These are phyloP conservation scores for Arenicola marina DNA, from an alignment of 2,888 invertebrate genomes.

Conservation along the genomic window DNA sequence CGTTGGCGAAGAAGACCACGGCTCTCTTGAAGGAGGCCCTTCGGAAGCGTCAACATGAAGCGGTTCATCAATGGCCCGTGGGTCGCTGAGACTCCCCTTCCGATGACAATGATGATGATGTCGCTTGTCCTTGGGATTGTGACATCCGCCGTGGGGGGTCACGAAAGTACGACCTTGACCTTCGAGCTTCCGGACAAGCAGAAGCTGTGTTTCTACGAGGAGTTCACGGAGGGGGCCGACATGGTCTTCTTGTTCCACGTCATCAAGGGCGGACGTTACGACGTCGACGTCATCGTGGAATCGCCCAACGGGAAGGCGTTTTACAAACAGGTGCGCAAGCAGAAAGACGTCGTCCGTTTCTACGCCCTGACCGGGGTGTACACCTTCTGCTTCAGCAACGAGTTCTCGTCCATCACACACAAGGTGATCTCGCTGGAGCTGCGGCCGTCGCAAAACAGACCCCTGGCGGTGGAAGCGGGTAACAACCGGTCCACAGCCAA, in stretches of 20 bases:
- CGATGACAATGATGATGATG: too few relatives aligned
- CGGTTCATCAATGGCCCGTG: too few relatives aligned
- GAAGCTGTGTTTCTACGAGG: constrained; percentile 45
- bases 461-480: constrained; percentile 44
- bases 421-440: constrained; percentile 50
- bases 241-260: constrained; percentile 48
- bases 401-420: constrained; percentile 50
- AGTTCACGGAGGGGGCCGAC: constrained; percentile 34
- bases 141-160: too few relatives aligned
- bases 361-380: constrained; percentile 48
- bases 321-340: constrained; percentile 39
- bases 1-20: too few relatives aligned
- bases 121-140: too few relatives aligned
- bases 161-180: constrained; percentile 26
- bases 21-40: too few relatives aligned
- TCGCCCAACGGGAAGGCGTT: constrained; percentile 51
- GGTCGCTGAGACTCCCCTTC: too few relatives aligned
- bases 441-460: constrained; percentile 38
- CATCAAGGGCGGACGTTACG: constrained; percentile 45
- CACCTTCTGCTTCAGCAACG: constrained; percentile 46
- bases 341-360: constrained; percentile 37
- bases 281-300: constrained; percentile 46
- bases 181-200: constrained; percentile 49
- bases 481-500: constrained; percentile 40
- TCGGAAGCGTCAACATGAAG: too few relatives aligned